phyloP scores from a whole-genome alignment of 2,113 vertebrate species.

The Suricata suricatta region DNA sequence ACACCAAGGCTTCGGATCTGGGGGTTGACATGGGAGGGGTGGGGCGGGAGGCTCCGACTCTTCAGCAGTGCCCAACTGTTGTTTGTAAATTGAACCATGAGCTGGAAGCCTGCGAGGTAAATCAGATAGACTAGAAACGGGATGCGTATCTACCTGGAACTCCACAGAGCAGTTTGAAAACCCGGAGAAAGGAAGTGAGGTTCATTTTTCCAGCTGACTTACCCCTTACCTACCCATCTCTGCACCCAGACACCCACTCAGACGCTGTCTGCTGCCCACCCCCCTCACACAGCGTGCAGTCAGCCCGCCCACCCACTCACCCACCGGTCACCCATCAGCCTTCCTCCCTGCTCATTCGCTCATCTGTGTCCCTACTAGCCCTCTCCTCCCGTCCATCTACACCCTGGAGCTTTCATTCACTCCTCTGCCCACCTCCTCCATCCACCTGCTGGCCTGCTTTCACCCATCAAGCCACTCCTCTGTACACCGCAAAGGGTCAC shows the following conservation, averaged over 20 bases:
- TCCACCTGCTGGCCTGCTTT: too few relatives aligned
- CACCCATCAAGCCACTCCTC: neutral
- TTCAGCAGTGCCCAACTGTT: accelerated
- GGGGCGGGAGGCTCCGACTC: neutral
- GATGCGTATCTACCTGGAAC: neutral
- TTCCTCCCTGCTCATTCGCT: neutral
- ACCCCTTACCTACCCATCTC: too few relatives aligned
- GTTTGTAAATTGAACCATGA: neutral
- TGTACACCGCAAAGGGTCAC: neutral
- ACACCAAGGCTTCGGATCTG: neutral
- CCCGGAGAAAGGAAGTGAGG: neutral
- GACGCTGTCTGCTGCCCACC: neutral
- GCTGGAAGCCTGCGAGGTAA: neutral
- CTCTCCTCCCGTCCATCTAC: neutral
- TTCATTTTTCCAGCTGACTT: neutral
- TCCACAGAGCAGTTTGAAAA: neutral
- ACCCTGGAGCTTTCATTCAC: too few relatives aligned
- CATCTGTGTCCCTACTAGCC: too few relatives aligned
- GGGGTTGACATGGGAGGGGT: neutral
- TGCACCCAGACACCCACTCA: neutral
- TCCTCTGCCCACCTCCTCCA: neutral
- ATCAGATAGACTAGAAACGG: too few relatives aligned
- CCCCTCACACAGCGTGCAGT: neutral
- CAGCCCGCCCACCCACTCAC: neutral
- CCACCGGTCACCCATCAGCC: too few relatives aligned